Base-by-base conservation (phyloP, 2,888 invertebrate species). In the Uloborus plumipes region DNA sequence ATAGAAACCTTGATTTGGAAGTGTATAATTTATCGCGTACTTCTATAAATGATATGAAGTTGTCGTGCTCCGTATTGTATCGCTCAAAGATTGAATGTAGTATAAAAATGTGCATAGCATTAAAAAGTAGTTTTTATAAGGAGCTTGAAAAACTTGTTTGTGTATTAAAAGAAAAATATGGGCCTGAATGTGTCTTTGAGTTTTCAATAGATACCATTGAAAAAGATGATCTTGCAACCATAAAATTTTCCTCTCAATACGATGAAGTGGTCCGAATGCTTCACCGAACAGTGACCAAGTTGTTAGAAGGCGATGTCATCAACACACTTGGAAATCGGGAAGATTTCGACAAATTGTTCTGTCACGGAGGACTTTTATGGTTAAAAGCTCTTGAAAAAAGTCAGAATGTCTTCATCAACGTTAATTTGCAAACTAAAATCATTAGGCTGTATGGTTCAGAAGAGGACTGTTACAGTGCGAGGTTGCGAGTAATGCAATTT, bases 361-460 rank as follows among this genome's bases (percentile, higher is more conserved):
- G 75, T 49, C 77, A 83, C 67, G 83, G 83, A 26, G 83, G 83
- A 13, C 72, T 69, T 15, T 26, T 83, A 20, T 73, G 66, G 66
- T 61, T 83, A 13, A 66, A 61, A 39, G 67, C 47, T 9, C 49
- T 77, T 22, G 77, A 77, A 64, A 55, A 66, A 55, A 62, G 64
- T 39, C n/a, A 16, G 39, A 59, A 50, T 20, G 71, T 83, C 15
- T 47, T 64, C 31, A 77, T 83, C 47, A 58, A 77, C 15, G 61
- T 69, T n/a, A 76, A 83, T 50, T 77, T 53, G 18, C 49, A 22
- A 31, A 62, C 67, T 26, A 83, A 83, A 73, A 49, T 69, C 9
- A 55, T 83, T 15, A 59, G 83, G 39, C 16, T 83, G 0, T 83
- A 72, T 53, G 83, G 83, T 7, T 55, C 62, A 0, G 18, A 72